Base-by-base conservation (phyloP, 1,140 invertebrate species). In the Stenopsyche tienmushanensis region DNA sequence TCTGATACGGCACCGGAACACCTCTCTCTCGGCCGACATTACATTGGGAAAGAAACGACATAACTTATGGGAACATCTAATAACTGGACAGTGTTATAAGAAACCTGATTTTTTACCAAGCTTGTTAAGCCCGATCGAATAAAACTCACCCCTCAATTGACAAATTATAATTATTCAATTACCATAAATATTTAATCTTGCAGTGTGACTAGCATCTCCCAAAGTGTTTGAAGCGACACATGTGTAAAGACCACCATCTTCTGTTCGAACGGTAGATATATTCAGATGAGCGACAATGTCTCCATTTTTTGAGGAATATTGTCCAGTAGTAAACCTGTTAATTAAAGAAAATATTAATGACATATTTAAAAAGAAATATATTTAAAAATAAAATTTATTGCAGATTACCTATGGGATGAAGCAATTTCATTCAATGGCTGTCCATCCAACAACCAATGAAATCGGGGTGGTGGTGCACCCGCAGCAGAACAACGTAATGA, bases 201-300 rank as follows among this genome's bases (percentile, higher is more conserved):
- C 86, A 55, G 89, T 87, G 73, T 92, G 89, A 26, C 85, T 84
- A 9, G 85, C 84, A 2, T 82, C 82, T 18, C 90, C 90, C 41
- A 90, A 82, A 1, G 85, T 83, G 76, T 93, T 93, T 70, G 85
- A 83, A 5, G 90, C 91, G 34, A 88, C 76, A 72, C 92, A 94
- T 17, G 88, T 89, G 76, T 93, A 94, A 5, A 92, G 82, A 1
- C 91, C 91, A 17, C 90, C 89, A 72, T 93, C 90, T 71, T 89
- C 87, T 0, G 90, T 86, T 8, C 86, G 83, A n/a, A 91, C 90
- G 65, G 87, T 83, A 66, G 89, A 88, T 54, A 96, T 88, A 79
- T 95, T 95, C 67, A 96, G 83, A 76, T 92, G 91, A 80, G 91
- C 93, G 72, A 94, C 88, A 57, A 94, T 90, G 73, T 93, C 90